Evolutionary conservation across 1,140 invertebrate species (phyloP).

Genomic region (Aleiodes sp.): DNA sequence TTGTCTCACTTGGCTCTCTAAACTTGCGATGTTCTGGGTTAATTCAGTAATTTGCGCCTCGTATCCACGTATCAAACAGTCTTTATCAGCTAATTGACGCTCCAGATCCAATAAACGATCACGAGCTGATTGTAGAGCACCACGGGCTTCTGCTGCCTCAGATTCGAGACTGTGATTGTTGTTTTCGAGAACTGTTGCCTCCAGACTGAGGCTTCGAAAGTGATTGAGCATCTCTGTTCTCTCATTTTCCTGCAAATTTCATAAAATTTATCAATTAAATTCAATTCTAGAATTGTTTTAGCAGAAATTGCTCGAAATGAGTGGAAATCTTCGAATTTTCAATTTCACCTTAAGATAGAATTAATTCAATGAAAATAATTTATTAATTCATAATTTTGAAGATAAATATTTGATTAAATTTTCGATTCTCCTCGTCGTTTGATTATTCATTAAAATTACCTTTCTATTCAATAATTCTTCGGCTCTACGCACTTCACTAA

Average conservation of each 20-base stretch:
- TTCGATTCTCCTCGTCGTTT: no score
- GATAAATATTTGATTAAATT: no score
- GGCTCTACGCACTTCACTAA: conserved; percentile 74
- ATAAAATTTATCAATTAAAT: not conserved
- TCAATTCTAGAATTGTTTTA: no score
- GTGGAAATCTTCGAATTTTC: no score
- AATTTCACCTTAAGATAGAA: no score
- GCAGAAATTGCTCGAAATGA: no score
- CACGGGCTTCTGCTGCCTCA: conserved; percentile 72
- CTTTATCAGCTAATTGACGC: conserved; percentile 64
- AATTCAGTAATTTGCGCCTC: conserved; percentile 68
- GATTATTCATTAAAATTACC: conserved; percentile 52
- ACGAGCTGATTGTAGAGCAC: conserved; percentile 65
- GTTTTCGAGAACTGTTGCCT: conserved; percentile 76
- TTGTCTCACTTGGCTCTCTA: conserved; percentile 67
- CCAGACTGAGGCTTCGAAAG: conserved; percentile 74
- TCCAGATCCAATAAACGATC: conserved; percentile 68
- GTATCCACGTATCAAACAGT: conserved; percentile 66
- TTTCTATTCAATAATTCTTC: conserved; percentile 75
- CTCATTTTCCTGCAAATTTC: conserved; percentile 71
- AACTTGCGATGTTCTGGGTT: conserved; percentile 64
- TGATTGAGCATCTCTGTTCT: conserved; percentile 78
- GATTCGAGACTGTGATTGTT: conserved; percentile 78
- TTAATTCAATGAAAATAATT: no score
- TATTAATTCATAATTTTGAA: not conserved